A percentile compares a stretch with the other conserved stretches of the same genome.
Evolutionary conservation across 2,113 vertebrate species (phyloP).

Genomic region (Rhynchopsitta pachyrhyncha): DNA sequence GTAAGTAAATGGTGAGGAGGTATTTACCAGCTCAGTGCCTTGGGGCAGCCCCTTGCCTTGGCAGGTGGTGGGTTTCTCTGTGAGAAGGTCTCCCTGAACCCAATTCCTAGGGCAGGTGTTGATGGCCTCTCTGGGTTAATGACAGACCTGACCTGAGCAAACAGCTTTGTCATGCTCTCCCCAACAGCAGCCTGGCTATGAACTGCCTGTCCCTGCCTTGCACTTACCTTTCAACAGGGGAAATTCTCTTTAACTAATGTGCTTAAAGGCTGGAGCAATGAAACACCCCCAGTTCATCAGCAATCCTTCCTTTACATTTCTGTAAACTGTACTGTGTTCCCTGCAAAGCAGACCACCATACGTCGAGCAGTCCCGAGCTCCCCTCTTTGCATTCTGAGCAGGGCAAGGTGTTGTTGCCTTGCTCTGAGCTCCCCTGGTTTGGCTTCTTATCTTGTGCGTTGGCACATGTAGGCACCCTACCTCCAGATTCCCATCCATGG

Average conservation of each 20-base stretch:
- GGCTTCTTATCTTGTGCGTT: neutral
- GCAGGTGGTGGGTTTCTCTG: neutral
- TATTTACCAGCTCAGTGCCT: neutral
- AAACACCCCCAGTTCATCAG: neutral
- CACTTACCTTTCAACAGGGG: neutral
- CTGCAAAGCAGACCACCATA: neutral
- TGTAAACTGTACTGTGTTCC: neutral
- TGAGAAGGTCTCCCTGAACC: neutral
- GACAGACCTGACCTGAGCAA: neutral
- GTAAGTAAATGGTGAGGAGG: neutral
- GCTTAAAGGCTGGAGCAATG: neutral
- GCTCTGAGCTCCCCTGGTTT: neutral
- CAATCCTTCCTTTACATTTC: neutral
- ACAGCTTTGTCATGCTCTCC: neutral
- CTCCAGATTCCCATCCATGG: rapidly evolving
- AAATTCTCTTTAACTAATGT: neutral
- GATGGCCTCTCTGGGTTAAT: neutral
- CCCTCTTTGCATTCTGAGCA: neutral
- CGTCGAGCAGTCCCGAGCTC: rapidly evolving
- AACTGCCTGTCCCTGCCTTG: neutral
- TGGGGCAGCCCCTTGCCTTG: neutral
- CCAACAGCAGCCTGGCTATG: rapidly evolving
- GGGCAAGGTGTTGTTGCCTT: rapidly evolving
- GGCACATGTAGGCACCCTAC: neutral
- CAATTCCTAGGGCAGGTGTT: neutral